Evolutionary conservation across 30 jellyfish, hydroid and myxozoan species (phyloP).

Genomic region (Cassiopea xamachana): DNA sequence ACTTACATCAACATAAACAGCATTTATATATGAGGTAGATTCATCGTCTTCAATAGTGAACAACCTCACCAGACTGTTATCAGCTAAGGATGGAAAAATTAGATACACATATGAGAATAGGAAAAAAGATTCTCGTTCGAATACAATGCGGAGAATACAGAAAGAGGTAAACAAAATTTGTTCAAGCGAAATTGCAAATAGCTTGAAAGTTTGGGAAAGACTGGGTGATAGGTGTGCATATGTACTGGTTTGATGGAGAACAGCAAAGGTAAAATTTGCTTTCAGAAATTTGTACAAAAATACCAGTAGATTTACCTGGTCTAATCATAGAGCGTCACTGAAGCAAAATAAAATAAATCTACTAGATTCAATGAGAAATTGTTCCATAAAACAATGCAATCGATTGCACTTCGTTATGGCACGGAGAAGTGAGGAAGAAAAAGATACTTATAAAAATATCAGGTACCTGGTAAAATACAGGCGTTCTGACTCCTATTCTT

Average conservation of each 20-base stretch:
- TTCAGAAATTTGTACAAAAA: not conserved
- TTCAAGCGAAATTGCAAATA: too few relatives aligned
- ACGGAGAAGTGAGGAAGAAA: not conserved
- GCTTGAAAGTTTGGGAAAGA: too few relatives aligned
- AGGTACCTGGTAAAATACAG: constrained; percentile 81
- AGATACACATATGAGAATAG: not conserved
- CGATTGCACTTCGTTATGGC: not conserved
- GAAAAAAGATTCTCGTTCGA: too few relatives aligned
- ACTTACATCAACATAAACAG: constrained; percentile 90
- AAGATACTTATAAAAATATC: not conserved
- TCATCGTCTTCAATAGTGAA: constrained; percentile 85
- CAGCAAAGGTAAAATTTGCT: too few relatives aligned
- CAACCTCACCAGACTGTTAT: constrained; percentile 76
- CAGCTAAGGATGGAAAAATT: constrained; percentile 49
- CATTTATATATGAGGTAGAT: constrained; percentile 87
- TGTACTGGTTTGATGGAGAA: too few relatives aligned
- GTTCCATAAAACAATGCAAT: not conserved
- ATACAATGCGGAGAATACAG: too few relatives aligned
- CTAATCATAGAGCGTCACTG: not conserved
- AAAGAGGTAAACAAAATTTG: too few relatives aligned
- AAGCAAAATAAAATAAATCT: not conserved
- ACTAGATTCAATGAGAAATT: not conserved
- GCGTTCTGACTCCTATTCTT: constrained; percentile 80
- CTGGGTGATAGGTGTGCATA: too few relatives aligned
- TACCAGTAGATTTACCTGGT: not conserved